Evolutionary conservation across 2,113 vertebrate genomes (phyloP), one percentile per base, ranked within the genome.

Genomic region (Phyllostomus hastatus): DNA sequence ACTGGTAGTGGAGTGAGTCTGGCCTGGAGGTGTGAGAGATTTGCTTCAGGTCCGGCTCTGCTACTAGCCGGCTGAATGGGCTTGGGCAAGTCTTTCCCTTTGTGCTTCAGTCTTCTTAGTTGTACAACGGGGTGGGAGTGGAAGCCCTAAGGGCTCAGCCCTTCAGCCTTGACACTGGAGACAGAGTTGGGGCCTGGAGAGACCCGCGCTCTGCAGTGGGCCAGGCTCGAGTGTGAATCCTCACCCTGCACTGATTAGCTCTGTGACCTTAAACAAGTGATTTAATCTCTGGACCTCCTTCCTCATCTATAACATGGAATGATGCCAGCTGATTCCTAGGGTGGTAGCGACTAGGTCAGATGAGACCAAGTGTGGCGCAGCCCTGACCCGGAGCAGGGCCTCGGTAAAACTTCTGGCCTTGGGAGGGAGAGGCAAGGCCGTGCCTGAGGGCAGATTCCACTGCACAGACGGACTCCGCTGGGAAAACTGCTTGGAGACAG

Each of bases 61-160:
- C 67, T 2, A 7, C 76, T 41, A 41, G 64, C 81, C 95, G 38
- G 67, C 79, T 6, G 61, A 69, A 90, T 88, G 95, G 96, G 96
- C 92, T 96, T 96, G 90, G 96, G 31, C 81, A 70, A 94, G 88
- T 97, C 88, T 35, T 95, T 95, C 67, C 81, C 69, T 33, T 66
- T 2, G 26, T 9, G 67, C 67, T 28, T 48, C 26, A 10, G 10
- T 70, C 61, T 83, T 75, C 70, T 93, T 22, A 2, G 66, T 14
- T 38, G 14, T 26, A 50, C 20, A 4, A 41, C 10, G 0, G 7
- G 94, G 66, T 50, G 70, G 79, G 82, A 73, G 57, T 54, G 7
- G 59, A 59, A 67, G 67, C 28, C 20, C 22, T 33, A 38, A 54
- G 82, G 85, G 67, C 31, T 79, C 38, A 43, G 78, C 24, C 48